Conservation (phyloP, 2,888 invertebrate genomes). For the Philonicus albiceps region DNA sequence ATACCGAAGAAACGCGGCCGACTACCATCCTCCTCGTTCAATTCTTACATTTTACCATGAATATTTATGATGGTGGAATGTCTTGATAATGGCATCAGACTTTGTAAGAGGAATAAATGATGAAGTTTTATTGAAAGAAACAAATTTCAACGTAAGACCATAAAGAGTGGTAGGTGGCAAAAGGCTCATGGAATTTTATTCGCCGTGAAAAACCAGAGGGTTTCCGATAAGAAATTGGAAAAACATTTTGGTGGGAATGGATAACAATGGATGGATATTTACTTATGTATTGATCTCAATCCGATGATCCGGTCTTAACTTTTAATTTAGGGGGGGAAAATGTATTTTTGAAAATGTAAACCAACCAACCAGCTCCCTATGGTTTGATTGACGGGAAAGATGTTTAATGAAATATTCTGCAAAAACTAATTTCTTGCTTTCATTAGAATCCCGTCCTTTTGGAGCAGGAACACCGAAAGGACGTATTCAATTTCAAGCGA, state of each 20-base stretch:
- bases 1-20: not conserved
- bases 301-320: not conserved
- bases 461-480: not conserved
- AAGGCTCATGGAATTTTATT: not conserved
- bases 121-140: not conserved
- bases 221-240: not conserved
- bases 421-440: not conserved
- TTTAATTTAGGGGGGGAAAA: not conserved
- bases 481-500: not conserved
- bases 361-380: not conserved
- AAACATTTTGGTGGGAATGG: not conserved
- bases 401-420: not conserved
- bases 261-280: not conserved
- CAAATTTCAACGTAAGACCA: not conserved
- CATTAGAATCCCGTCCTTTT: not conserved
- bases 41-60: not conserved
- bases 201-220: not conserved
- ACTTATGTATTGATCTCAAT: not conserved
- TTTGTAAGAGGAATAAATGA: not conserved
- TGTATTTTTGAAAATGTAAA: not conserved
- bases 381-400: not conserved
- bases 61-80: conserved; percentile 3
- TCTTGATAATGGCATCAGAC: not conserved
- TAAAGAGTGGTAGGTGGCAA: not conserved
- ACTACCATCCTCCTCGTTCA: not conserved